Evolutionary conservation across 2,113 vertebrate genomes (phyloP), one percentile per base, ranked within the genome.

Genomic region (Podocnemis expansa): DNA sequence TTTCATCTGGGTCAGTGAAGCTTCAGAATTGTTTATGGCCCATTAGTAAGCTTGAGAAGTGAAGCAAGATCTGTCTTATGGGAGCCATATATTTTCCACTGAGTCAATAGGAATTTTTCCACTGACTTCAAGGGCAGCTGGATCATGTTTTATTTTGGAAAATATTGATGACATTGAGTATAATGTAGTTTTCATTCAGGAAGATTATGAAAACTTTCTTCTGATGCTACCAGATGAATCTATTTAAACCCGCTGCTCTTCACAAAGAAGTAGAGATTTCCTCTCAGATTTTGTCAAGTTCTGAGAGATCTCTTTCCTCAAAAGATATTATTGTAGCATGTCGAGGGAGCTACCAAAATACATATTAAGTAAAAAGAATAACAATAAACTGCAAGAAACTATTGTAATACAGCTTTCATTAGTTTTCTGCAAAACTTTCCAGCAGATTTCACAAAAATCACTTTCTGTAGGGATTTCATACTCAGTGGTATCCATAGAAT

Each of bases 91-190:
- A 94, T 95, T 94, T 95, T 96, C 80, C 95, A 96, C 94, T 97
- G 93, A 97, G 93, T 97, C 97, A 97, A 92, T 84, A 96, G 89
- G 67, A 97, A 94, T 94, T 84, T 96, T 96, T 97, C 93, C 93
- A 95, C 93, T 97, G 95, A 96, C 88, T 97, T 96, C 91, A 95
- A 96, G 91, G 95, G 70, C 84, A 94, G 80, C 80, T 94, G 96
- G 93, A 97, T 90, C 38, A 10, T 93, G 80, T 93, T 96, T 94
- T 94, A 93, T 94, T 97, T 90, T 87, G 96, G 94, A 97, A 97
- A 97, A 97, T 97, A 95, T 96, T 97, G 95, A 94, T 88, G 90
- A 82, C 92, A 93, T 96, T 87, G 89, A 54, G 90, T 97, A 94
- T 85, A 78, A 0, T 95, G 96, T 94, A 89, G 80, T 96, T 97